phyloP scores from a whole-genome alignment of 1,140 invertebrate species.

The Drosophila elegans region DNA sequence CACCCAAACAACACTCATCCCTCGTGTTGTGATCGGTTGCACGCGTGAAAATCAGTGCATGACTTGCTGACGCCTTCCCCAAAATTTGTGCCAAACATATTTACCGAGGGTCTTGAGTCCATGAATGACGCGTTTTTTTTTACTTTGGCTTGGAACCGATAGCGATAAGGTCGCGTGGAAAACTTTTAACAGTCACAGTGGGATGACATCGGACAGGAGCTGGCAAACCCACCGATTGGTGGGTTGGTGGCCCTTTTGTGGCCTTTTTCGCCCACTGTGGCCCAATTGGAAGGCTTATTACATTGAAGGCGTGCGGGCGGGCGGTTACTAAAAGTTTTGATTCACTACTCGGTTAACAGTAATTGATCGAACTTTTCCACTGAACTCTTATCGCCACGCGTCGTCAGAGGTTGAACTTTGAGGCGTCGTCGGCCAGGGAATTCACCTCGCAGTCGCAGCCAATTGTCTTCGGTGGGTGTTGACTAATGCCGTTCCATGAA shows the following conservation, averaged over 20 bases:
- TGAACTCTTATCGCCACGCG: slow-evolving; percentile 43
- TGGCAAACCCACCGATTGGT: background rate
- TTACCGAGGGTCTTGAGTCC: background rate
- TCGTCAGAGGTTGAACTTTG: slow-evolving; percentile 47
- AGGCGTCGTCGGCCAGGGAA: slow-evolving; percentile 19
- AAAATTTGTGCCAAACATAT: background rate
- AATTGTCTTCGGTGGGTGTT: slow-evolving; percentile 41
- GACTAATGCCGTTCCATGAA: slow-evolving; percentile 47
- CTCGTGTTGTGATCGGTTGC: background rate
- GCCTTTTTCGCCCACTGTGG: background rate
- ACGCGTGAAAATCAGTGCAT: slow-evolving; percentile 5
- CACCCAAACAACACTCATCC: slow-evolving; percentile 2
- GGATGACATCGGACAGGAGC: background rate
- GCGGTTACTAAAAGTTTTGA: slow-evolving; percentile 24
- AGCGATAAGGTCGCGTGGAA: slow-evolving; percentile 38
- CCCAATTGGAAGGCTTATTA: slow-evolving; percentile 15
- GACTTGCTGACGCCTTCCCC: slow-evolving; percentile 1
- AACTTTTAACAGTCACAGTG: slow-evolving; percentile 10
- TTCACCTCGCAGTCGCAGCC: slow-evolving; percentile 26
- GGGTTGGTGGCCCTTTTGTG: background rate
- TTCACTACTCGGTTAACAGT: slow-evolving; percentile 36
- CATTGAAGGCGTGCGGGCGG: background rate
- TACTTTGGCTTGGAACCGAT: background rate
- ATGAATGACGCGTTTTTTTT: slow-evolving; percentile 23
- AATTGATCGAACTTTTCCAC: slow-evolving; percentile 50